phyloP scores from a whole-genome alignment of 2,888 invertebrate genomes.

The Autographa gamma region DNA sequence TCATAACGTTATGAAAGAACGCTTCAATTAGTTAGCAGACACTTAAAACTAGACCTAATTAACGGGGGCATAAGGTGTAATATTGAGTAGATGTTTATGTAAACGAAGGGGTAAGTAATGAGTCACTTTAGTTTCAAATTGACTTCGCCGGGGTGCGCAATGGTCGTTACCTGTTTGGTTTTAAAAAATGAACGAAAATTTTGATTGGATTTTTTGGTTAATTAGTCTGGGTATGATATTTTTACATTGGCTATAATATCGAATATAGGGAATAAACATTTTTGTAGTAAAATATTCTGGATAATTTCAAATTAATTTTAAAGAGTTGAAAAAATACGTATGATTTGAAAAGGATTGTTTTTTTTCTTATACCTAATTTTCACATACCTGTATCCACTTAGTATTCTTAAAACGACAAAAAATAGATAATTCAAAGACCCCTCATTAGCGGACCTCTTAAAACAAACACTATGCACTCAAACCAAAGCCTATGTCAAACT shows the following conservation, averaged over 20 bases:
- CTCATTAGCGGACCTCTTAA: conserved; percentile 17
- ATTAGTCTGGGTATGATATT: conserved; percentile 64
- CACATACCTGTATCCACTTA: background rate
- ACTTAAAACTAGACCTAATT: conserved; percentile 31
- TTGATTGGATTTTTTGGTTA: conserved; percentile 76
- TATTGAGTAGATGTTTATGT: conserved; percentile 19
- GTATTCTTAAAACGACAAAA: conserved; percentile 11
- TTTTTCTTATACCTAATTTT: background rate
- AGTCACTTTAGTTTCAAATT: conserved; percentile 71
- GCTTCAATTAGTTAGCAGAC: conserved; percentile 49
- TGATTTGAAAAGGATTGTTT: background rate
- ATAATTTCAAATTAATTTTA: background rate
- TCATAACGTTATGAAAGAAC: conserved; percentile 65
- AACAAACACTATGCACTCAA: conserved; percentile 24
- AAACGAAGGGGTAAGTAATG: conserved; percentile 67
- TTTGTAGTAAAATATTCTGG: too few species aligned
- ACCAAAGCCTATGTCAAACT: background rate
- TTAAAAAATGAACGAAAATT: conserved; percentile 73
- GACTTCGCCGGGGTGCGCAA: conserved; percentile 55
- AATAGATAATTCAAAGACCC: conserved; percentile 19
- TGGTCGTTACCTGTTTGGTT: conserved; percentile 65
- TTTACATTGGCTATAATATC: conserved; percentile 7
- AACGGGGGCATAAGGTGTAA: conserved; percentile 12
- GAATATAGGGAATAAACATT: too few species aligned
- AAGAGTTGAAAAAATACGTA: too few species aligned